Evolutionary conservation across 1,140 invertebrate species (phyloP).

Genomic region (Pygmarrhopalites habei): DNA sequence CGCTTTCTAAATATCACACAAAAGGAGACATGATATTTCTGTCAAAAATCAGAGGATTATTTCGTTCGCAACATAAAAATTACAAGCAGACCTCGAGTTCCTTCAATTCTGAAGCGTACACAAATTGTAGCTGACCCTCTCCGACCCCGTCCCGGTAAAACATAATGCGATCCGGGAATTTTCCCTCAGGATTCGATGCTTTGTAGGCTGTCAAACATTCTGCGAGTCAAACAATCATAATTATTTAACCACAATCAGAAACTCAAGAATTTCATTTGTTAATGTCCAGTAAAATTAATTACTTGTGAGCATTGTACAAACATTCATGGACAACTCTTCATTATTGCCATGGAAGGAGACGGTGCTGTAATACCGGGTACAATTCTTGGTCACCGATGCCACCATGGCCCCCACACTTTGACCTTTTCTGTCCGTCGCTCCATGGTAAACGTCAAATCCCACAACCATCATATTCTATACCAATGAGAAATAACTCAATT

Average conservation of each 20-base stretch:
- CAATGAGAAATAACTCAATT: constrained; percentile 2
- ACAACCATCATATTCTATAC: constrained; percentile 64
- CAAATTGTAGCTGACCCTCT: neutral
- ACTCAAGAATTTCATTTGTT: neutral
- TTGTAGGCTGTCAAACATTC: constrained; percentile 31
- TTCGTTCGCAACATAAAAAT: too few relatives aligned
- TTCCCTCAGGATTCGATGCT: constrained; percentile 38
- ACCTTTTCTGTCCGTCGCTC: constrained; percentile 48
- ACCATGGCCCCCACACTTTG: constrained; percentile 68
- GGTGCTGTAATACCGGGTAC: constrained; percentile 60
- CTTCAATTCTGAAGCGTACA: neutral
- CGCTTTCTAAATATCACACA: neutral
- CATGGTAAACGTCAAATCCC: constrained; percentile 82
- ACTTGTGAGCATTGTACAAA: constrained; percentile 53
- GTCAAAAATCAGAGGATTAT: too few relatives aligned
- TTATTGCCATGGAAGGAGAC: constrained; percentile 60
- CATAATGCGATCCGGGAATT: constrained; percentile 40
- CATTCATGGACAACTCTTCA: constrained; percentile 62
- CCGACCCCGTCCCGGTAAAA: constrained; percentile 39
- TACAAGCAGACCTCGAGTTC: neutral
- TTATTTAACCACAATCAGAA: neutral
- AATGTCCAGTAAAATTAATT: too few relatives aligned
- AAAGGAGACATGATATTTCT: too few relatives aligned
- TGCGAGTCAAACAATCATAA: constrained; percentile 9
- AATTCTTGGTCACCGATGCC: constrained; percentile 59